Base-by-base conservation (phyloP, 2,888 invertebrate species). In the Neelides folsomi region DNA sequence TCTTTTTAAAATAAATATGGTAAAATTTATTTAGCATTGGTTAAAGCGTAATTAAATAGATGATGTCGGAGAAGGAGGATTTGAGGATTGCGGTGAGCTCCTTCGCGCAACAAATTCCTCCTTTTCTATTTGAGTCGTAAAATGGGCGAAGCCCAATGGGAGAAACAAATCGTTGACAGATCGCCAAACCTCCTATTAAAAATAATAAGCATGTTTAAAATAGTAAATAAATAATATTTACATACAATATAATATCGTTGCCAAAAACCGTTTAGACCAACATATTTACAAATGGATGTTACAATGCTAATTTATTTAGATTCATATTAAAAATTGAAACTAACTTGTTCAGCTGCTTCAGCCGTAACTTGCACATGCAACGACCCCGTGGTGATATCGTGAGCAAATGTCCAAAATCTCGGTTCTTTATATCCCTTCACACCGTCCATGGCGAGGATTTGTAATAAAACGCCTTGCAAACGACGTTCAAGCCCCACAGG, bases 81-180 rank as follows among this genome's bases (percentile, higher is more conserved):
- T 27, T 27, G 27, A 27, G 27, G 27, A 27, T 27, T 27, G 27
- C 3, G 27, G 27, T 27, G 27, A 50, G 44, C 55, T 61, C 42
- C 54, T 55, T 4, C 54, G 52, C 1, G 58, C 51, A 16, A 61
- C 56, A 37, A 61, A 61, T 40, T 56, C 57, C 41, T 61, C 58
- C 37, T 61, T 61, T 40, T 61, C 61, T 2, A 61, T 49, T 38
- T 61, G 61, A 1, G 57, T 59, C 49, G 58, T 58, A 51, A 61
- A 61, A 52, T 61, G 61, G 43, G 55, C 59, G 20, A 61, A 61
- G 10, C 61, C 61, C 12, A 61, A 54, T 1, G 55, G 53, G 4
- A 51, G 48, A 43, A 61, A 61, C 8, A 61, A 39, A 16, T 54
- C 53, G 43, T 57, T 61, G 13, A 61, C 58, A 49, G 58, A 57